Base-by-base conservation (phyloP, 2,888 invertebrate genomes). In the Ochlodes sylvanus region DNA sequence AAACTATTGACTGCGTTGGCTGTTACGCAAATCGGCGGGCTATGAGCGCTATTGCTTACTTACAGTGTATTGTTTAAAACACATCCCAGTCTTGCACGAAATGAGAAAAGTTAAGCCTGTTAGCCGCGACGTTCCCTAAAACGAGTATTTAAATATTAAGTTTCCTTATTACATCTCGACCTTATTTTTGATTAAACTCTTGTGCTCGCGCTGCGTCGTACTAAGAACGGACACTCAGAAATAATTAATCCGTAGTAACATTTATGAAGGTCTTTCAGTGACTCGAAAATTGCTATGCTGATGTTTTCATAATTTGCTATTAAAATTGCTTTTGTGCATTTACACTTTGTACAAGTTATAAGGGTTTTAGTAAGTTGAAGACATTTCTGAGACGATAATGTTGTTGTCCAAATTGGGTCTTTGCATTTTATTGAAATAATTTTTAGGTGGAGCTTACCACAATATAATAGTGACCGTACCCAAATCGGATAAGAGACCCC, bases 61-160 rank as follows among this genome's bases (percentile, higher is more conserved):
- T 14, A 27, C 27, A 27, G 27, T 5, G 27, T 14, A 60, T 60
- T 60, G 44, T 60, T 60, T 44, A 21, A 58, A 38, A 41, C 44
- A 32, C 27, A 4, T 27, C 3, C 3, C 44, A 60, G 60, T 32
- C 42, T 12, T 42, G 58, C 32, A 10, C 44, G 44, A 60, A 60
- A 60, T 60, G 60, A 60, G 61, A 61, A 61, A 61, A 61, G 61
- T 61, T 61, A 47, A 6, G 14, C 21, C 34, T 57, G 64, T 63
- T 55, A 34, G 47, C 7, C 57, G 32, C 34, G 64, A 32, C 63
- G 15, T 60, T 58, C 21, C 57, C 47, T 44, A 56, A 50, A 64
- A 65, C 65, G 57, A 65, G 14, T 65, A 57, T 65, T 57, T 58
- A 58, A 58, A 58, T 58, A 58, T 65, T 58, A 58, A 58, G 58